phyloP scores from a whole-genome alignment of 64 coral and sea anemone species.

The Stichodactyla helianthus region DNA sequence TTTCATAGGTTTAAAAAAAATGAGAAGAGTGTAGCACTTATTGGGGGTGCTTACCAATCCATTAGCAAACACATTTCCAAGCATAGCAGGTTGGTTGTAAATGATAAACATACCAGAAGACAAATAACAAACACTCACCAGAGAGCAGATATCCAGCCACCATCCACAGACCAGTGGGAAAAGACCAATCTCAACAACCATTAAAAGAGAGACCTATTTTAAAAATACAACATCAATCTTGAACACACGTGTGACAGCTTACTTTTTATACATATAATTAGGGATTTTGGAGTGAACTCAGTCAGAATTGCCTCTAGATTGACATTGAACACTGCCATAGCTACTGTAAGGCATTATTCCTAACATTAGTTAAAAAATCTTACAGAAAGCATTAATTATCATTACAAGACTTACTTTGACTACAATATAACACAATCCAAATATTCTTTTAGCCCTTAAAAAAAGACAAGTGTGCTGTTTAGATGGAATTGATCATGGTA shows the following conservation, averaged over 20 bases:
- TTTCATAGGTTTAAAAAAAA: too few relatives aligned
- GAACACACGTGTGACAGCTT: neutral
- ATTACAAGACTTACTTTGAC: conserved; percentile 51
- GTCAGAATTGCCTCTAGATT: too few relatives aligned
- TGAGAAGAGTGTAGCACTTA: too few relatives aligned
- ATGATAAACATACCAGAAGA: too few relatives aligned
- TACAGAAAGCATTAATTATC: too few relatives aligned
- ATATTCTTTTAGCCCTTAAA: conserved; percentile 67
- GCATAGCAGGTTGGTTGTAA: too few relatives aligned
- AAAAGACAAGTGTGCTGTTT: neutral
- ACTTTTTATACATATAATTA: neutral
- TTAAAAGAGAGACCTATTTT: conserved; percentile 80
- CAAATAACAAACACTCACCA: conserved; percentile 48
- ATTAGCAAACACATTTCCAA: too few relatives aligned
- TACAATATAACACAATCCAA: conserved; percentile 77
- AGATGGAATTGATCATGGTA: too few relatives aligned
- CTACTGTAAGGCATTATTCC: too few relatives aligned
- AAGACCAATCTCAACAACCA: conserved; percentile 97
- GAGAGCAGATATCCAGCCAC: conserved; percentile 94
- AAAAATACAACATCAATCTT: neutral
- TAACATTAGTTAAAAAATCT: too few relatives aligned
- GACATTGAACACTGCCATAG: too few relatives aligned
- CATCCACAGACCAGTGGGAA: conserved; percentile 97
- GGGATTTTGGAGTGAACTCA: neutral
- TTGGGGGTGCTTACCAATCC: too few relatives aligned